These are phyloP conservation scores for Muscicapa striata DNA, from an alignment of 2,797 vertebrate genomes.

Conservation along the genomic window DNA sequence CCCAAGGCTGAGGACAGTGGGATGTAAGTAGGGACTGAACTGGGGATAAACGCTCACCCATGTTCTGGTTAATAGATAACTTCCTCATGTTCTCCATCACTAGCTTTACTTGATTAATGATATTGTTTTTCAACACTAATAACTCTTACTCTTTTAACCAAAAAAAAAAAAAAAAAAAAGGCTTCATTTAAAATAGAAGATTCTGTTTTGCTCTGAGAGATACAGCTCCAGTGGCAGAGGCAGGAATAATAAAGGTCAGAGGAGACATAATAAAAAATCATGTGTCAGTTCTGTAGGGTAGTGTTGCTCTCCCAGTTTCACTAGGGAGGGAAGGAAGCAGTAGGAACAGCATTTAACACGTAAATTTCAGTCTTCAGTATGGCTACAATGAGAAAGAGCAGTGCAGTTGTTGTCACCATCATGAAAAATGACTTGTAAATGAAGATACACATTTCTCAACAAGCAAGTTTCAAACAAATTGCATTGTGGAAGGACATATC, in stretches of 20 bases:
- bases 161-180: not conserved
- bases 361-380: not conserved
- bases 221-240: not conserved
- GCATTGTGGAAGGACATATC: not conserved
- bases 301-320: not conserved
- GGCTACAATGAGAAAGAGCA: not conserved
- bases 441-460: not conserved
- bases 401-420: not conserved
- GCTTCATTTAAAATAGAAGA: not conserved
- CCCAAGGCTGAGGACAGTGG: not conserved
- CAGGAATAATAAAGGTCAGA: not conserved
- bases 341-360: not conserved
- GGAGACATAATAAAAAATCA: not conserved
- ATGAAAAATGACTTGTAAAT: not conserved
- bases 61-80: not conserved
- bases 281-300: not conserved
- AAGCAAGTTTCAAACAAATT: not conserved
- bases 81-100: not conserved
- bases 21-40: not conserved
- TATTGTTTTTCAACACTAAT: not conserved
- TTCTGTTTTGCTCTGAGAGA: not conserved
- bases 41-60: not conserved
- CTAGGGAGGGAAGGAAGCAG: not conserved
- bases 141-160: not conserved
- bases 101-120: not conserved